These are phyloP conservation scores for Aphidius colemani DNA, from an alignment of 2,888 invertebrate genomes.

Conservation along the genomic window DNA sequence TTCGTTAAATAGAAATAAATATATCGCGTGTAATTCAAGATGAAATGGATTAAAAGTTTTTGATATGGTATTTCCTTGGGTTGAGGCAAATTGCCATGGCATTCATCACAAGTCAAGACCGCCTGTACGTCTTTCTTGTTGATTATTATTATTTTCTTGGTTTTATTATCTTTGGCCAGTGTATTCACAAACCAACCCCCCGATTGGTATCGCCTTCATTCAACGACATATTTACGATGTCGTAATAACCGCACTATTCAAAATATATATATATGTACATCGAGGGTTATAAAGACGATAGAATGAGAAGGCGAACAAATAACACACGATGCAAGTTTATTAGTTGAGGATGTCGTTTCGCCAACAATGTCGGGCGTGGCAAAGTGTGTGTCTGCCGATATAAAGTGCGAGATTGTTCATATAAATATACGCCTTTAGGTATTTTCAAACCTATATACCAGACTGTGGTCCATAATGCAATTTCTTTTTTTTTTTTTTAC, in stretches of 20 bases:
- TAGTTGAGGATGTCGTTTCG: constrained; percentile 25
- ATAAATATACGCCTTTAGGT: too few relatives aligned
- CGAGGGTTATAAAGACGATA: background rate
- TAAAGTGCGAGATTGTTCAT: too few relatives aligned
- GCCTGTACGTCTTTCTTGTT: constrained; percentile 6
- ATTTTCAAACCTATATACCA: too few relatives aligned
- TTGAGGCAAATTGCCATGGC: constrained; percentile 6
- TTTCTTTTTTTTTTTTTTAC: too few relatives aligned
- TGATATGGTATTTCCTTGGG: constrained; percentile 5
- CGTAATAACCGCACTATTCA: constrained; percentile 35
- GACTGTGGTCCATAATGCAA: too few relatives aligned
- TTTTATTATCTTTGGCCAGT: too few relatives aligned
- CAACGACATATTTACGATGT: constrained; percentile 38
- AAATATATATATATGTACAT: constrained; percentile 3
- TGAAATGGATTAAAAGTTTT: constrained; percentile 20
- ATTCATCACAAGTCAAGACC: constrained; percentile 10
- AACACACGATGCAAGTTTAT: constrained; percentile 25
- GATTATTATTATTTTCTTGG: constrained; percentile 13
- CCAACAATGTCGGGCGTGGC: constrained; percentile 37
- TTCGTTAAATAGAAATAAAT: too few relatives aligned
- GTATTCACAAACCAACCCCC: constrained; percentile 26
- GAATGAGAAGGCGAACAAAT: background rate
- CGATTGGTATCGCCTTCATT: constrained; percentile 33
- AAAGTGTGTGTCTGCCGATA: background rate
- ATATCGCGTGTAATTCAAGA: too few relatives aligned